These are phyloP conservation scores for Eulemur macaco DNA, from an alignment of 2,113 vertebrate species.

Conservation along the genomic window DNA sequence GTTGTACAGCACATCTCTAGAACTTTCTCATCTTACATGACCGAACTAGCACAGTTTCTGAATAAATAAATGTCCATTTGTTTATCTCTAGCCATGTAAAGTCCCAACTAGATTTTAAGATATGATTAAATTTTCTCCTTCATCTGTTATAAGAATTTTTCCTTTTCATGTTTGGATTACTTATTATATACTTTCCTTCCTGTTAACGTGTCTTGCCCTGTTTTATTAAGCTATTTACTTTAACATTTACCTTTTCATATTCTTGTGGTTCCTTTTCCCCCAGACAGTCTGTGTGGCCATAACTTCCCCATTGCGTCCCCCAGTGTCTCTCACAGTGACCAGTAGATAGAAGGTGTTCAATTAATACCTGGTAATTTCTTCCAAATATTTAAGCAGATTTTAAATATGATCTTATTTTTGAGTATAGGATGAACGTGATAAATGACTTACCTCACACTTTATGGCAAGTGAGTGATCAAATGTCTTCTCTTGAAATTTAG, in stretches of 20 bases:
- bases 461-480: neutral
- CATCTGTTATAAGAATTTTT: neutral
- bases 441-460: neutral
- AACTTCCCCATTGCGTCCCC: neutral
- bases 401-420: conserved; percentile 27
- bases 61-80: neutral
- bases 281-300: neutral
- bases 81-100: neutral
- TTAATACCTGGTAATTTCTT: neutral
- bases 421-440: neutral
- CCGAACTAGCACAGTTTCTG: neutral
- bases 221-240: neutral
- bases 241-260: neutral
- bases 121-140: neutral
- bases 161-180: neutral
- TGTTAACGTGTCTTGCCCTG: neutral
- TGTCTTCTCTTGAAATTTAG: neutral
- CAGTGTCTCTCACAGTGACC: neutral
- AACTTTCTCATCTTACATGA: neutral
- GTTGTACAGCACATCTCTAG: neutral
- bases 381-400: neutral
- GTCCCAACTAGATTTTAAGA: neutral
- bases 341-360: neutral
- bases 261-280: neutral
- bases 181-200: neutral